A percentile compares a stretch with the other conserved stretches of the same genome.
These are phyloP conservation scores for Palythoa grandiflora DNA, from an alignment of 92 coral and sea anemone genomes.

Conservation along the genomic window DNA sequence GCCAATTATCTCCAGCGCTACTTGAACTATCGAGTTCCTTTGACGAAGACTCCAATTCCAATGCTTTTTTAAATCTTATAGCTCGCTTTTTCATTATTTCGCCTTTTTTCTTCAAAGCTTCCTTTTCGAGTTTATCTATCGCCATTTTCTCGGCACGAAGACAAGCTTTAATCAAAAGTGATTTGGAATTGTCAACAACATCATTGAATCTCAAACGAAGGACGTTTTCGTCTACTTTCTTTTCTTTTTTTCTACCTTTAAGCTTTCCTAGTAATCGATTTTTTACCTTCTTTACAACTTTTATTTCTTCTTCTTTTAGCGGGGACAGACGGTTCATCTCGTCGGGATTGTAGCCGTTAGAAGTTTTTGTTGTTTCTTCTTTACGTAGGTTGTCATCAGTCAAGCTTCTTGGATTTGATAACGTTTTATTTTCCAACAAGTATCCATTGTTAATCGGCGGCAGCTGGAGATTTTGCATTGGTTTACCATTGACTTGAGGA, in stretches of 20 bases:
- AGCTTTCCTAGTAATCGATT: conserved; percentile 76
- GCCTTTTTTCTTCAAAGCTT: conserved; percentile 72
- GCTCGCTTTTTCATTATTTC: conserved; percentile 66
- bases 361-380: not conserved
- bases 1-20: conserved; percentile 52
- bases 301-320: conserved; percentile 61
- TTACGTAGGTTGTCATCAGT: not conserved
- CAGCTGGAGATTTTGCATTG: not conserved
- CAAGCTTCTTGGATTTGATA: not conserved
- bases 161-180: conserved; percentile 65
- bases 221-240: conserved; percentile 57
- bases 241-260: conserved; percentile 59
- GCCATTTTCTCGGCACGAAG: conserved; percentile 75
- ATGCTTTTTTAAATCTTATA: conserved; percentile 49
- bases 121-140: conserved; percentile 64
- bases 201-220: conserved; percentile 64
- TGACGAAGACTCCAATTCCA: not conserved
- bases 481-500: not conserved
- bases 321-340: conserved; percentile 13
- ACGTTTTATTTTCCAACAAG: conserved; percentile 20
- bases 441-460: conserved; percentile 11
- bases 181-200: conserved; percentile 62
- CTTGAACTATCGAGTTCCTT: conserved; percentile 5
- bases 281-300: conserved; percentile 69
- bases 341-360: not conserved